phyloP scores from a whole-genome alignment of 2,888 invertebrate genomes.

The Drosophila vallismaia region DNA sequence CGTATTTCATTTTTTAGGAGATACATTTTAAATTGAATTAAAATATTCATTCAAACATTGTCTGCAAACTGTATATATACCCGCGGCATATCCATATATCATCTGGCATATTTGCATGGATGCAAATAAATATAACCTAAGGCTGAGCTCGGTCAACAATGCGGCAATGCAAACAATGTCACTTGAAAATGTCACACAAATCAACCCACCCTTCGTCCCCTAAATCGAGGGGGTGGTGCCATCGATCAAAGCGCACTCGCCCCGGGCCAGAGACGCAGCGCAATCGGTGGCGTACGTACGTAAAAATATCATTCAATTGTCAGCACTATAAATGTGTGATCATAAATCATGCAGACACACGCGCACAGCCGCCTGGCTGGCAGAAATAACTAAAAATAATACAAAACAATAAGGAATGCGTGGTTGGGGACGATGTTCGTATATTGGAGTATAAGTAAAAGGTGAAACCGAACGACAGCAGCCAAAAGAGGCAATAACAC shows the following conservation, averaged over 20 bases:
- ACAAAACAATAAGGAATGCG: constrained; percentile 51
- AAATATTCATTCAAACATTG: constrained; percentile 24
- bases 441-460: constrained; percentile 4
- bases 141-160: constrained; percentile 57
- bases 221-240: constrained; percentile 11
- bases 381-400: constrained; percentile 60
- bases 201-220: constrained; percentile 22
- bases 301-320: constrained; percentile 76
- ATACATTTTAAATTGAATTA: constrained; percentile 35
- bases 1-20: constrained; percentile 33
- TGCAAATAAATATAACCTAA: constrained; percentile 53
- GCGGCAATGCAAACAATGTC: constrained; percentile 60
- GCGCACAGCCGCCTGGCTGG: constrained; percentile 17
- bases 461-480: constrained; percentile 23
- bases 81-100: constrained; percentile 33
- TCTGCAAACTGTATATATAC: constrained; percentile 5
- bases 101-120: constrained; percentile 34
- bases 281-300: constrained; percentile 46
- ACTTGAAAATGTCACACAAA: constrained; percentile 58
- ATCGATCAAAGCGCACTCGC: constrained; percentile 63
- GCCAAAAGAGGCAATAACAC: constrained; percentile 18
- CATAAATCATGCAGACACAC: constrained; percentile 73
- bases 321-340: constrained; percentile 74
- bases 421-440: background rate
- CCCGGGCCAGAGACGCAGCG: constrained; percentile 17